phyloP scores from a whole-genome alignment of 2,888 invertebrate species.

The Theretra japonica region DNA sequence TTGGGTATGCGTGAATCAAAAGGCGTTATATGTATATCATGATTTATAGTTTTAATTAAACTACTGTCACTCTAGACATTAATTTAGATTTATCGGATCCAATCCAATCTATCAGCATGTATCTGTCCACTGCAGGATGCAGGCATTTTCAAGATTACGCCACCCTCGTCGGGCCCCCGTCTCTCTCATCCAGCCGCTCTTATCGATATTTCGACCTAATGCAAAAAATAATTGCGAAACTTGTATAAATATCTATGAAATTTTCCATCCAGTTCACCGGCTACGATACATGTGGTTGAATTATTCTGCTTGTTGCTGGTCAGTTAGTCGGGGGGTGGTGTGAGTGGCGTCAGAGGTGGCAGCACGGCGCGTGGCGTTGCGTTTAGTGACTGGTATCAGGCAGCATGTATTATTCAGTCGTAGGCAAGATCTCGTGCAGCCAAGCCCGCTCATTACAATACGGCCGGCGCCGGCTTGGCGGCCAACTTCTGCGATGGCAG shows the following conservation, averaged over 20 bases:
- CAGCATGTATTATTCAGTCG: slow-evolving; percentile 61
- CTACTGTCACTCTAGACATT: background rate
- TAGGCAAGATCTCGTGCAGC: slow-evolving; percentile 47
- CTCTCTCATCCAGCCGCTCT: background rate
- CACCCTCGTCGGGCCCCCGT: background rate
- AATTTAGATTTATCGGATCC: slow-evolving; percentile 3
- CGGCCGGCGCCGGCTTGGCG: slow-evolving; percentile 63
- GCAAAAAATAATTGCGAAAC: background rate
- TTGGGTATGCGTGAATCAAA: background rate
- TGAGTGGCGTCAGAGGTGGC: background rate
- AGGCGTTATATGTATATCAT: background rate
- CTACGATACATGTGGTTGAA: background rate
- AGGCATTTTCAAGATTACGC: background rate
- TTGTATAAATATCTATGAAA: background rate
- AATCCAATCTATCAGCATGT: background rate
- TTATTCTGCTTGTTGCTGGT: background rate
- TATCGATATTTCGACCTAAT: background rate
- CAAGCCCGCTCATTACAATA: slow-evolving; percentile 69
- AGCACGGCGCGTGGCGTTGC: background rate
- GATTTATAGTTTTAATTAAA: background rate
- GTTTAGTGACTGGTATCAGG: slow-evolving; percentile 33
- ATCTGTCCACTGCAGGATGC: background rate
- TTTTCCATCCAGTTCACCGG: background rate
- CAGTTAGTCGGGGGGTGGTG: background rate
- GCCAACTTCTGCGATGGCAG: slow-evolving; percentile 69